Evolutionary conservation across 2,888 invertebrate species (phyloP).

Genomic region (Napeogenes inachia): DNA sequence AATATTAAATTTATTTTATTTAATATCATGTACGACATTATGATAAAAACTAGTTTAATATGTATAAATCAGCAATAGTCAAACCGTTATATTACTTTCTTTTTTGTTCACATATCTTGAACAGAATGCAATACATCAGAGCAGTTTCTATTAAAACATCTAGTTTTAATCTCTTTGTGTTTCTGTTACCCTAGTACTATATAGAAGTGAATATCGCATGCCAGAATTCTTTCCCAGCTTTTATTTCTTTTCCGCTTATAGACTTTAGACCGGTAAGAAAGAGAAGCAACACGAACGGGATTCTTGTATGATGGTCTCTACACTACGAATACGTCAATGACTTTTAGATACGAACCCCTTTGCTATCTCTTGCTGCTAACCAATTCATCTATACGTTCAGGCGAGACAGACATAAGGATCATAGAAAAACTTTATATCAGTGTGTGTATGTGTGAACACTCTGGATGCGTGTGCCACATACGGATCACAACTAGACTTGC

Average conservation of each 20-base stretch:
- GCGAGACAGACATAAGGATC: conserved; percentile 57
- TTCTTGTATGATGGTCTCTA: conserved; percentile 22
- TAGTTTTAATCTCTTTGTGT: conserved; percentile 20
- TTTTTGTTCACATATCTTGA: conserved; percentile 24
- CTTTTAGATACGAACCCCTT: conserved; percentile 37
- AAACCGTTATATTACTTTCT: conserved; percentile 23
- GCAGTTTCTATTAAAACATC: conserved; percentile 14
- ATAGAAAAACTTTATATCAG: conserved; percentile 51
- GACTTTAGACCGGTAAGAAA: conserved; percentile 17
- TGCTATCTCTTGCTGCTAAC: conserved; percentile 39
- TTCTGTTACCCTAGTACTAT: conserved; percentile 37
- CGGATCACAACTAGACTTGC: conserved; percentile 55
- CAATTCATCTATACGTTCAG: conserved; percentile 32
- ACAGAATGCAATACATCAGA: conserved; percentile 15
- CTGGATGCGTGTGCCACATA: conserved; percentile 55
- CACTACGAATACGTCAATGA: conserved; percentile 31
- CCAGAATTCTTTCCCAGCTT: conserved; percentile 27
- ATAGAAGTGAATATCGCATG: conserved; percentile 28
- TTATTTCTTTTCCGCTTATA: conserved; percentile 29
- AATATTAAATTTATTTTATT: neutral
- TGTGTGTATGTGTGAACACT: conserved; percentile 46
- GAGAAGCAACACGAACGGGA: conserved; percentile 31
- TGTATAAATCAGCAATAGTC: conserved; percentile 22
- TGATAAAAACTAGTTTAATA: conserved; percentile 2
- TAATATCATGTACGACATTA: neutral